Evolutionary conservation across 2,113 vertebrate species (phyloP).

Genomic region (Oxygymnocypris stewartii): DNA sequence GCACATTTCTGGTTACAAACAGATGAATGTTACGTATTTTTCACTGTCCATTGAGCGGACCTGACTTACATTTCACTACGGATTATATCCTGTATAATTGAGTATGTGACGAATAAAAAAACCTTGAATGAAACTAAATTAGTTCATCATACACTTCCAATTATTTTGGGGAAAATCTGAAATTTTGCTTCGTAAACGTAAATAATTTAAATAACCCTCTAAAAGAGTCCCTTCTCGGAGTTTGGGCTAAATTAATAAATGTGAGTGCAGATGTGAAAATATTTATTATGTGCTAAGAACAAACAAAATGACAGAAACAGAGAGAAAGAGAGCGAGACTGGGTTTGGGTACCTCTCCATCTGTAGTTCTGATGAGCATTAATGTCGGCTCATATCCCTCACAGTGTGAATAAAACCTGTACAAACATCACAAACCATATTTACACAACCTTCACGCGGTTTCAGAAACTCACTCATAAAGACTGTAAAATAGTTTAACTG

Average conservation of each 20-base stretch:
- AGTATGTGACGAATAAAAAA: too few species aligned
- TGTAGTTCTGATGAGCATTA: slow-evolving; percentile 93
- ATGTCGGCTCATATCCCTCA: slow-evolving; percentile 91
- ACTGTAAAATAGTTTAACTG: not conserved
- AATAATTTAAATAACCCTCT: not conserved
- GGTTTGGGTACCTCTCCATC: slow-evolving; percentile 81
- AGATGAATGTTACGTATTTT: not conserved
- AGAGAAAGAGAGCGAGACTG: too few species aligned
- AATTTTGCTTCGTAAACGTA: not conserved
- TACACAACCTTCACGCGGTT: not conserved
- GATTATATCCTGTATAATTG: too few species aligned
- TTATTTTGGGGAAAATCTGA: not conserved
- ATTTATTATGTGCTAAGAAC: not conserved
- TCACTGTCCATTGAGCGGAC: too few species aligned
- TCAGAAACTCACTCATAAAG: not conserved
- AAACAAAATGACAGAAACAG: not conserved
- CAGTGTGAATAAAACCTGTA: slow-evolving; percentile 91
- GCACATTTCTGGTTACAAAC: not conserved
- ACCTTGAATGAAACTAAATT: not conserved
- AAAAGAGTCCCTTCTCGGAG: not conserved
- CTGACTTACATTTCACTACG: too few species aligned
- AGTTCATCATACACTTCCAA: not conserved
- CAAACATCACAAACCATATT: slow-evolving; percentile 38
- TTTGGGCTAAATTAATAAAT: not conserved
- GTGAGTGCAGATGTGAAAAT: not conserved